Percentiles rank a stretch among this genome's conserved stretches.
phyloP scores from a whole-genome alignment of 2,888 invertebrate genomes.

The Melinaea menophilus region DNA sequence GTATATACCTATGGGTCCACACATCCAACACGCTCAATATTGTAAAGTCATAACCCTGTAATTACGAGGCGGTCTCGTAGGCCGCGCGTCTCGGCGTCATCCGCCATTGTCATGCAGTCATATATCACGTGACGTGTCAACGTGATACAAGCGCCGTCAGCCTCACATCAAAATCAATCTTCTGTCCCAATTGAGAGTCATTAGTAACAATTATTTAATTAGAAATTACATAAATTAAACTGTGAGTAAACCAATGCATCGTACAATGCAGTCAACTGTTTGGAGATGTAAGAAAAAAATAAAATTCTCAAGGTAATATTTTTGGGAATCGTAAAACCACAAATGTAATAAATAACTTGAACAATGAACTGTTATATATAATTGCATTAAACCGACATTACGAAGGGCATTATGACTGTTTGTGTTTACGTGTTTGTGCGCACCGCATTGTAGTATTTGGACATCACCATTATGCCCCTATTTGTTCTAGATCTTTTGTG shows the following conservation, averaged over 20 bases:
- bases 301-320: neutral
- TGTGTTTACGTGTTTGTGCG: constrained; percentile 61
- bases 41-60: constrained; percentile 73
- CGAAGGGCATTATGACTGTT: constrained; percentile 47
- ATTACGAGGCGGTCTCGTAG: constrained; percentile 54
- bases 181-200: neutral
- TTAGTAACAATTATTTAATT: too few relatives aligned
- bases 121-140: constrained; percentile 48
- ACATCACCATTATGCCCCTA: constrained; percentile 69
- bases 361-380: constrained; percentile 64
- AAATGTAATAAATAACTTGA: constrained; percentile 56
- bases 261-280: neutral
- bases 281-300: neutral
- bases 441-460: constrained; percentile 55
- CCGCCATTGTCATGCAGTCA: constrained; percentile 57
- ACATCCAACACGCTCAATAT: constrained; percentile 44
- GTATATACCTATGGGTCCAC: neutral
- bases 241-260: neutral
- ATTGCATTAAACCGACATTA: constrained; percentile 54
- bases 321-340: constrained; percentile 38
- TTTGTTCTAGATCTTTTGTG: constrained; percentile 74
- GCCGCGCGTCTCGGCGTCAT: constrained; percentile 56
- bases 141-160: constrained; percentile 53
- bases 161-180: constrained; percentile 30
- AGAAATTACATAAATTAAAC: too few relatives aligned